Evolutionary conservation across 2,888 invertebrate species (phyloP).

Genomic region (Catonia carolina): DNA sequence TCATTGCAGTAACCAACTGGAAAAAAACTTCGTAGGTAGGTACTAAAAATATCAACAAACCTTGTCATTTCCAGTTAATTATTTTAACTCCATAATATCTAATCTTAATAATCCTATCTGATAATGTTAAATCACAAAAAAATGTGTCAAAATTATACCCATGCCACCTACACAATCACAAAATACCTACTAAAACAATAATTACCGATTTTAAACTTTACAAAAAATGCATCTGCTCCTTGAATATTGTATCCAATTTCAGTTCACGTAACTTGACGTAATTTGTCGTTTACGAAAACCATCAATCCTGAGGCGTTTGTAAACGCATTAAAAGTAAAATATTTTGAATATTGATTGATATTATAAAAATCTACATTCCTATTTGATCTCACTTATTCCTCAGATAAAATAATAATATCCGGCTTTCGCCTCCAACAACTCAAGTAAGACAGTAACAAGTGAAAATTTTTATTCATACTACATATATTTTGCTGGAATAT

Average conservation of each 20-base stretch:
- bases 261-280: not conserved
- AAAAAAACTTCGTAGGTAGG: too few species aligned
- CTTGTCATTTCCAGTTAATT: too few species aligned
- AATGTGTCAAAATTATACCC: not conserved
- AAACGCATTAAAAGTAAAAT: not conserved
- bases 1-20: too few species aligned
- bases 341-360: not conserved
- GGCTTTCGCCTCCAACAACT: not conserved
- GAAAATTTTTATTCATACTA: constrained; percentile 3
- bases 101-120: not conserved
- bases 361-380: not conserved
- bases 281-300: too few species aligned
- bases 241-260: not conserved
- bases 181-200: not conserved
- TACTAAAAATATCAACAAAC: too few species aligned
- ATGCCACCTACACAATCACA: not conserved
- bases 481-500: not conserved
- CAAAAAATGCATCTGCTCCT: not conserved
- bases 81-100: not conserved
- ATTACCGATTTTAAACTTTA: not conserved
- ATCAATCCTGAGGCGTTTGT: not conserved
- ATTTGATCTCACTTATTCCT: not conserved
- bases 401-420: not conserved
- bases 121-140: not conserved
- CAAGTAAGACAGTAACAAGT: not conserved